Conservation (phyloP, 2,888 invertebrate species). For the Amphipoea oculea region DNA sequence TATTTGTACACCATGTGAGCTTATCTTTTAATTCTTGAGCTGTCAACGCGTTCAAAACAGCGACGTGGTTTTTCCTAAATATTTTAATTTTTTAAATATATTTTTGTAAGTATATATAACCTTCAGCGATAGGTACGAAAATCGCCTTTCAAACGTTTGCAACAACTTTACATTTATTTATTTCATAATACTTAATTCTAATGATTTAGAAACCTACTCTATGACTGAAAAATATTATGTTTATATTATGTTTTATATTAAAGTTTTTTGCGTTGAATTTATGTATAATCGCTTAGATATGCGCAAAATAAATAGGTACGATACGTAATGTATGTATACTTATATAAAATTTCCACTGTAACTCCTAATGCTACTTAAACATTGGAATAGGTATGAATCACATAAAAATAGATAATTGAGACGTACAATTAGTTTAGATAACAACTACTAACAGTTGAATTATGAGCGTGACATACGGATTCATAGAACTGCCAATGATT, state of each 20-base stretch:
- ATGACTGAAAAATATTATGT: conserved; percentile 31
- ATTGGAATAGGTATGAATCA: conserved; percentile 49
- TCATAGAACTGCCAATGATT: neutral
- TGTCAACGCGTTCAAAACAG: conserved; percentile 80
- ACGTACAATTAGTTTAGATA: conserved; percentile 70
- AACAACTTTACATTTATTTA: conserved; percentile 28
- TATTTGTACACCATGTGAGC: conserved; percentile 86
- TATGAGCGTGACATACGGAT: conserved; percentile 61
- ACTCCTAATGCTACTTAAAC: conserved; percentile 50
- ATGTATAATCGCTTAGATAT: conserved; percentile 29
- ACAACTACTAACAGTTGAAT: conserved; percentile 65
- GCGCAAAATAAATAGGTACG: conserved; percentile 49
- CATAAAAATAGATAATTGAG: conserved; percentile 70
- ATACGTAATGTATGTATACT: conserved; percentile 18
- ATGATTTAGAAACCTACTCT: conserved; percentile 21
- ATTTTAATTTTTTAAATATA: conserved; percentile 21
- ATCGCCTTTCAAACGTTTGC: conserved; percentile 59
- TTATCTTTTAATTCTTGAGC: conserved; percentile 90
- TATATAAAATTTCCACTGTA: conserved; percentile 57
- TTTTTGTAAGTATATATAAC: conserved; percentile 35
- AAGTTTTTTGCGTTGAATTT: conserved; percentile 16
- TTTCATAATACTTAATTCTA: conserved; percentile 32
- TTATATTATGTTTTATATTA: conserved; percentile 2
- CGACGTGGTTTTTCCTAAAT: conserved; percentile 74
- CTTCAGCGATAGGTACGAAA: conserved; percentile 37